Evolutionary conservation across 2,797 vertebrate genomes (phyloP).

Genomic region (Streptopelia turtur): DNA sequence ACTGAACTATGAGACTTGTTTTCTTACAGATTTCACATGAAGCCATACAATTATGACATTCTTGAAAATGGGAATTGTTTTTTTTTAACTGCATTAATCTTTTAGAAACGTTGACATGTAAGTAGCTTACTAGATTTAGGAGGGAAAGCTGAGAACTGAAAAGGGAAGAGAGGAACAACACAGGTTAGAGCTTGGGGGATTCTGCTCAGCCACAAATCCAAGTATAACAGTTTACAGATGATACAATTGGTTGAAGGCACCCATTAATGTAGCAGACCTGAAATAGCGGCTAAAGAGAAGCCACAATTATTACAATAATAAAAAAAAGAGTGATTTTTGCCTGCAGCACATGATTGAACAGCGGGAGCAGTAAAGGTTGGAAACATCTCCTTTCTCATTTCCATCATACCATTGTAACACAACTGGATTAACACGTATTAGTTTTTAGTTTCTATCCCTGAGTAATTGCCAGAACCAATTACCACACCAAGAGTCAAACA

Average conservation of each 20-base stretch:
- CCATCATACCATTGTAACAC: neutral
- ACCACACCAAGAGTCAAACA: neutral
- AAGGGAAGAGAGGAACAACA: neutral
- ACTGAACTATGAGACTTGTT: neutral
- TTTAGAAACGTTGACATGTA: neutral
- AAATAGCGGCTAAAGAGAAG: neutral
- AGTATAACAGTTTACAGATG: neutral
- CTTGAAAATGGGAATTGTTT: neutral
- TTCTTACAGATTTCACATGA: neutral
- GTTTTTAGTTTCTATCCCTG: neutral
- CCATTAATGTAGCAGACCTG: conserved; percentile 1
- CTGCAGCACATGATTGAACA: conserved; percentile 18
- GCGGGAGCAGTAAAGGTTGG: neutral
- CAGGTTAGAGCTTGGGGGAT: neutral
- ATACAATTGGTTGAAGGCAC: neutral
- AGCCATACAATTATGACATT: neutral
- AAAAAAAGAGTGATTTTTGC: neutral
- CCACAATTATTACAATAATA: conserved; percentile 5
- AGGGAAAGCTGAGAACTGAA: neutral
- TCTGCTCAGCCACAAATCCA: neutral
- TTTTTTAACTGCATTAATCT: neutral
- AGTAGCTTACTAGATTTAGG: neutral
- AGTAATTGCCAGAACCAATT: neutral
- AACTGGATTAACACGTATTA: neutral
- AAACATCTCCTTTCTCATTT: neutral